Base-by-base conservation (phyloP, 2,113 vertebrate genomes). In the Leptocoma aspasia region DNA sequence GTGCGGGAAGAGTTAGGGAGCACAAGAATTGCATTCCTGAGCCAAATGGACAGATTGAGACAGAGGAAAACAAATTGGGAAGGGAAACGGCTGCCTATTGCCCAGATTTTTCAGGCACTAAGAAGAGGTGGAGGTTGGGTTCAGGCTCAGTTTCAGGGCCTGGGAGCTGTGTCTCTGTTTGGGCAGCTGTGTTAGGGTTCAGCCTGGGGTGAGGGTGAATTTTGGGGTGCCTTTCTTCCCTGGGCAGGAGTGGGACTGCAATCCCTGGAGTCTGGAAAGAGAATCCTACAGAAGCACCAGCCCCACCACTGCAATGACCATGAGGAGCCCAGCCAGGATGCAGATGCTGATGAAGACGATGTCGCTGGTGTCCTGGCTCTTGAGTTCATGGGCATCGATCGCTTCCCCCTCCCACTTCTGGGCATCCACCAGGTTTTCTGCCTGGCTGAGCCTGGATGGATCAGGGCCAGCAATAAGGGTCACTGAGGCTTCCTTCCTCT, bases 331-430 rank as follows among this genome's bases (percentile, higher is more conserved):
- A 0, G 99, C 99, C 91, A 99, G 97, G 93, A 99, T 98, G 92
- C 99, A 99, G 90, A 99, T 99, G 90, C 99, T 99, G 94, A 99
- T 98, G 96, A 99, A 99, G 96, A 99, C 86, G 2, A 99, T 98
- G 82, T 99, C 99, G 2, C 99, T 99, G 94, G 98, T 98, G 96
- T 99, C 99, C 54, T 99, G 99, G 70, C 98, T 95, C 78, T 95
- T 92, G 73, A 47, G 8, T 39, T 86, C 94, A 2, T 2, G 86
- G 20, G 59, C 4, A 7, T 78, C 82, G 1, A 15, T 65, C 1
- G 3, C 47, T 27, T 65, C 96, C 5, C 26, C 49, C 3, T 89
- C 56, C 45, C 49, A 87, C 18, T 94, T 91, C 15, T 96, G 96
- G 1, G 90, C 94, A 18, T 98, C 98, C 44, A 97, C 96, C 16